Evolutionary conservation across 2,888 invertebrate species (phyloP).

Genomic region (Noctua janthina): DNA sequence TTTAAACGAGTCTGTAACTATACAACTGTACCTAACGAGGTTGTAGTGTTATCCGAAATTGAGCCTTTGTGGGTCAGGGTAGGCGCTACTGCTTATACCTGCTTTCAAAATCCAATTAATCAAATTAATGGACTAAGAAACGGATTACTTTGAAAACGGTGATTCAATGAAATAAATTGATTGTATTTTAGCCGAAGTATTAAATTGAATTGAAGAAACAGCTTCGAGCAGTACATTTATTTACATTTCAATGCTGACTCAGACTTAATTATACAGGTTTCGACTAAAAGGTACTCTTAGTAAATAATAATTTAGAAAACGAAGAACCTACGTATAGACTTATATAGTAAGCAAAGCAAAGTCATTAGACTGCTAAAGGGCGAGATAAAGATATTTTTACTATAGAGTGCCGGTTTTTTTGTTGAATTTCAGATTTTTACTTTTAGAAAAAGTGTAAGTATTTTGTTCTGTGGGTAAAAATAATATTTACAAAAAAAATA

Average conservation of each 20-base stretch:
- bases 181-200: conserved; percentile 36
- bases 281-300: background rate
- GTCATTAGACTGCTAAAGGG: background rate
- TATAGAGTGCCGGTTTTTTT: background rate
- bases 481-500: no score
- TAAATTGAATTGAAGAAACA: conserved; percentile 59
- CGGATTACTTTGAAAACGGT: background rate
- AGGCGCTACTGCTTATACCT: background rate
- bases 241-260: background rate
- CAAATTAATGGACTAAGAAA: conserved; percentile 3
- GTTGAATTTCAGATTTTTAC: background rate
- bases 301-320: background rate
- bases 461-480: no score
- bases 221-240: background rate
- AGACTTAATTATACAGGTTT: background rate
- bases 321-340: no score
- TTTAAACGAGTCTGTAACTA: background rate
- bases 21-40: background rate
- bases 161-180: conserved; percentile 7
- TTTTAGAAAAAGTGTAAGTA: background rate
- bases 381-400: background rate
- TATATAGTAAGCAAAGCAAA: background rate
- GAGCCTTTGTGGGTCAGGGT: background rate
- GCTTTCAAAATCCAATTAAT: conserved; percentile 13
- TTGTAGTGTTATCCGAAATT: background rate